Base-by-base conservation (phyloP, 2,797 vertebrate genomes). In the Rousettus madagascariensis region DNA sequence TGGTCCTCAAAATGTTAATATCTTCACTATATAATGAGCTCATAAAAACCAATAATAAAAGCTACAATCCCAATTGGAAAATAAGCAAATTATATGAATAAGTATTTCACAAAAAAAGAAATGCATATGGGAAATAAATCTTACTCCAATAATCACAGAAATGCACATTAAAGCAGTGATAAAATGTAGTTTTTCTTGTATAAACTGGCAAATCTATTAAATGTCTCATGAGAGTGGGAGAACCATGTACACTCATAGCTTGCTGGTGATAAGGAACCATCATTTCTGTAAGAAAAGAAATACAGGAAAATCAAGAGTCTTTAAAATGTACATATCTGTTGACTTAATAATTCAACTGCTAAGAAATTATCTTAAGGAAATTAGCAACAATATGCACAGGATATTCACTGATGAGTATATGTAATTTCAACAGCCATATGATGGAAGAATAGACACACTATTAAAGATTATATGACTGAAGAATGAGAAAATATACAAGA, bases 1-100 rank as follows among this genome's bases (percentile, higher is more conserved):
- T 77, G 16, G 49, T 46, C 75, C 3, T 24, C 79, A 96, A 80
- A 41, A 15, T 80, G 61, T 91, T 78, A 87, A 75, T 63, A 87
- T 78, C 66, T 5, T 68, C 38, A 88, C 74, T 82, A 63, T 72
- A 80, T 77, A 95, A 87, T 57, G 6, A 85, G 24, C 33, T 65
- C 38, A 96, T 63, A 92, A 94, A 93, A 91, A 95, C 57, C 49
- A 92, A 83, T 86, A 82, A 86, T 83, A 74, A 90, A 89, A 94
- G 36, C 17, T 68, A 84, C 74, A 87, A 95, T 20, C 13, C 13
- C 71, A 74, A 79, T 53, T 72, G 63, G 83, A 86, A 95, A 79
- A 55, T 80, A 83, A 94, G 33, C 13, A 90, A 86, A 63, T 12
- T 38, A 78, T 46, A 90, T 90, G 17, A 86, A 68, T 83, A 82